phyloP scores from a whole-genome alignment of 2,888 invertebrate species.

The Drosophila niveifrons region DNA sequence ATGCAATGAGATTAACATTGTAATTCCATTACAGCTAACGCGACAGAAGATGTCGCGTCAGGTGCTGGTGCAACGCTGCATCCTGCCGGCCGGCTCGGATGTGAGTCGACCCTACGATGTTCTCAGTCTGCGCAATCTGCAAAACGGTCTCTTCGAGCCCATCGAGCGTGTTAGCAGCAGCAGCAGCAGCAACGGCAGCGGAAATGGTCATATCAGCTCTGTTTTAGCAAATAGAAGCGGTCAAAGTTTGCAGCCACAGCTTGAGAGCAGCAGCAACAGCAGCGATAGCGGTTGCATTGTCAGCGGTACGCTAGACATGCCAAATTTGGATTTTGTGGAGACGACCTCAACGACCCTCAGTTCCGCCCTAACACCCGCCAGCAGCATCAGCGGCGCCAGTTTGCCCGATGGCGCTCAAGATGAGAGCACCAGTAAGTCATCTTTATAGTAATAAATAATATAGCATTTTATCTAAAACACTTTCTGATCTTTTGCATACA shows the following conservation, averaged over 20 bases:
- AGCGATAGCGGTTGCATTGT: constrained; percentile 1
- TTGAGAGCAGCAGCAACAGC: neutral
- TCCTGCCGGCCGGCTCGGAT: constrained; percentile 87
- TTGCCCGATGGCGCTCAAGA: constrained; percentile 70
- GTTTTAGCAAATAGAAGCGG: neutral
- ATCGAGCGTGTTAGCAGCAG: constrained; percentile 49
- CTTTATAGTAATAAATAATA: neutral
- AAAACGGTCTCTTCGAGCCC: constrained; percentile 72
- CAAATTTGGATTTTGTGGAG: constrained; percentile 49
- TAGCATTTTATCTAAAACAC: too few species aligned
- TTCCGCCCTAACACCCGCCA: constrained; percentile 1
- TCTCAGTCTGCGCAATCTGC: constrained; percentile 71
- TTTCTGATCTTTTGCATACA: constrained; percentile 22
- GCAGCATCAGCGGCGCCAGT: constrained; percentile 22
- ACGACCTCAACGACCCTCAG: constrained; percentile 14
- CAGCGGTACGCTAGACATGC: constrained; percentile 51
- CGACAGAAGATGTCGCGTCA: constrained; percentile 85
- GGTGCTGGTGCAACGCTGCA: constrained; percentile 90
- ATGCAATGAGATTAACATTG: neutral
- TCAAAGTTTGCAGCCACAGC: constrained; percentile 6
- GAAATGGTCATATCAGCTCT: neutral
- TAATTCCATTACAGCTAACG: constrained; percentile 64
- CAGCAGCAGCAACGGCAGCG: constrained; percentile 3
- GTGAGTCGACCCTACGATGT: constrained; percentile 71
- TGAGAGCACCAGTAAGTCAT: constrained; percentile 73